Percentiles rank a stretch among this genome's conserved stretches.
These are phyloP conservation scores for Agrenia bidenticulata DNA, from an alignment of 2,888 invertebrate species.

Conservation along the genomic window DNA sequence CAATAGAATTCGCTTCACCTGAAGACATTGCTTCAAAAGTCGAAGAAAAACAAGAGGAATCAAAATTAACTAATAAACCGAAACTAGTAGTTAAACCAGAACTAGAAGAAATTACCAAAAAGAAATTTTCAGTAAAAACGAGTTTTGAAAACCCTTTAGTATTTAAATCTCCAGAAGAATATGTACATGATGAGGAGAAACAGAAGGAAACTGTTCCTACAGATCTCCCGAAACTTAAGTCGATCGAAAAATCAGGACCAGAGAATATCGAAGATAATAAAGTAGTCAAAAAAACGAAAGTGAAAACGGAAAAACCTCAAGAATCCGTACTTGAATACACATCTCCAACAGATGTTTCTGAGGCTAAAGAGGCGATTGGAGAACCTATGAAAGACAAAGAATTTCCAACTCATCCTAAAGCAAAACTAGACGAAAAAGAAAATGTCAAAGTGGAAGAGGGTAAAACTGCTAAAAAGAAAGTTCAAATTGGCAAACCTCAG, in stretches of 20 bases:
- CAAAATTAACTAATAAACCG: too few species aligned
- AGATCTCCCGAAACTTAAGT: too few species aligned
- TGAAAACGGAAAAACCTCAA: too few species aligned
- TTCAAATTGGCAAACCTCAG: background rate
- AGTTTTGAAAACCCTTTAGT: too few species aligned
- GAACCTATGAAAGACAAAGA: background rate
- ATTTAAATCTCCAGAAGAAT: background rate
- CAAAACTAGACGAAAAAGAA: background rate
- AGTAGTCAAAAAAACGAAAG: background rate
- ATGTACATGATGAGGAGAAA: background rate
- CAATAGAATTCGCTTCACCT: slow-evolving; percentile 3
- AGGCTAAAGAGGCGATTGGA: background rate
- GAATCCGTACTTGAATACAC: too few species aligned
- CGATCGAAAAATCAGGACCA: too few species aligned
- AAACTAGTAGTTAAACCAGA: background rate
- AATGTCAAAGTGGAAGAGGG: slow-evolving; percentile 58
- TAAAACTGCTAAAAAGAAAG: slow-evolving; percentile 46
- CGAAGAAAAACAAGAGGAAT: background rate
- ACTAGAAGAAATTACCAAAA: too few species aligned
- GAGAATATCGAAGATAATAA: background rate
- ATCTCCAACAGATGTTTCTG: too few species aligned
- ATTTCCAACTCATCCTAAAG: too few species aligned
- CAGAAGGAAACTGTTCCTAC: background rate
- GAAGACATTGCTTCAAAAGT: background rate
- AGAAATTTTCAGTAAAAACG: too few species aligned